These are phyloP conservation scores for Episyrphus balteatus DNA, from an alignment of 1,140 invertebrate species.

Conservation along the genomic window DNA sequence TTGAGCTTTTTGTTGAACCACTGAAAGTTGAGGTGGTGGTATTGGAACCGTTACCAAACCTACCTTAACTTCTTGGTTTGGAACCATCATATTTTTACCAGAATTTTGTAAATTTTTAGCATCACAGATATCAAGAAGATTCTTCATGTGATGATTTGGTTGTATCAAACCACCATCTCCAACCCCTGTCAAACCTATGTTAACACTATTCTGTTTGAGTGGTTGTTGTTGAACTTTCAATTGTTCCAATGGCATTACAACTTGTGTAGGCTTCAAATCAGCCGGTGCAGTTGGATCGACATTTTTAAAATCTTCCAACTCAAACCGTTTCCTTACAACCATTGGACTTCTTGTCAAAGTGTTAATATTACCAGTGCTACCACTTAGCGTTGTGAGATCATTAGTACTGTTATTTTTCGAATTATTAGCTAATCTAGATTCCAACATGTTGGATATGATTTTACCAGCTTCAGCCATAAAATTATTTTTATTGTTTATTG, in stretches of 20 bases:
- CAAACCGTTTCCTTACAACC: constrained; percentile 26
- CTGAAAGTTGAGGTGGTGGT: not conserved
- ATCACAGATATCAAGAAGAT: not conserved
- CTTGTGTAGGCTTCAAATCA: constrained; percentile 13
- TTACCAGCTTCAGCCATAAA: constrained; percentile 33
- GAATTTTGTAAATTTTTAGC: not conserved
- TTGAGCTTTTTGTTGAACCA: constrained; percentile 12
- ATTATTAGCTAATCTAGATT: constrained; percentile 19
- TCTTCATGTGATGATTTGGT: not conserved
- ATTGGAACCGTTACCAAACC: too few species aligned
- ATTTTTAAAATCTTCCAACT: constrained; percentile 28
- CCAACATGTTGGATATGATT: constrained; percentile 32
- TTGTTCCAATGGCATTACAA: constrained; percentile 9
- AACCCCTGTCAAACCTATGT: not conserved
- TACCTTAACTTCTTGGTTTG: too few species aligned
- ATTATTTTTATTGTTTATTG: constrained; percentile 29
- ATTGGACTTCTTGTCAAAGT: constrained; percentile 27
- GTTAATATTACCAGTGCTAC: constrained; percentile 25
- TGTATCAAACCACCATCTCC: not conserved
- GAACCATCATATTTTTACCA: too few species aligned
- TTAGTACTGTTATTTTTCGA: constrained; percentile 7
- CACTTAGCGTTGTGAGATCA: constrained; percentile 17
- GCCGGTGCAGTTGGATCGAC: constrained; percentile 25
- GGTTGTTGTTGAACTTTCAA: constrained; percentile 3
- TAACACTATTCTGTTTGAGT: not conserved